Base-by-base conservation (phyloP, 2,888 invertebrate genomes). In the Spisula subtruncata region DNA sequence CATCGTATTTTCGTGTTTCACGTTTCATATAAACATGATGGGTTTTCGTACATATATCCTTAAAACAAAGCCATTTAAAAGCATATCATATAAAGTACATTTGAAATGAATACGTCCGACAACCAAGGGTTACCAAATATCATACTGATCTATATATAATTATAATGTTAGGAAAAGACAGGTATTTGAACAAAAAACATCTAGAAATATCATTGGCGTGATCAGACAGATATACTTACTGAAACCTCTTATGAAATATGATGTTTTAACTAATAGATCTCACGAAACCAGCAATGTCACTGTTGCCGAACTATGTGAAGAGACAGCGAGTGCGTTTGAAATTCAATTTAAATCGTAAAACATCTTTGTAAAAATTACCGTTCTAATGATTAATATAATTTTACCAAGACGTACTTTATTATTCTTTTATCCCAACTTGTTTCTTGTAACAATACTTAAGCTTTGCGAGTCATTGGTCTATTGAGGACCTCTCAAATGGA, bases 401-500 rank as follows among this genome's bases (percentile, higher is more conserved):
- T 75, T 75, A 32, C 75, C 12, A 32, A 14, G 16, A 32, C 29
- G 35, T 16, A 32, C 75, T 32, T 75, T 75, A 75, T 75, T 71
- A 32, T 32, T n/a, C 35, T 32, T n/a, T 35, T 35, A 75, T 75
- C 35, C 10, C 29, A 32, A 75, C 35, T 75, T 32, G 16, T 25
- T 75, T 75, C 35, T 75, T 75, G 32, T 35, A 32, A 75, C 75
- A 14, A 75, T 12, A 18, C 16, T 32, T 25, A 75, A 75, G 75
- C 25, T 25, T 75, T 18, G 35, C 16, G 29, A 75, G 35, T 75
- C 32, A 14, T 35, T 75, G 16, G 12, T 75, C 75, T 35, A 35
- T 35, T 51, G n/a, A 54, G 75, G 56, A 35, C 18, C 1, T 85
- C 25, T 85, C 35, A 20, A 85, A 56, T 79, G 56, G 35, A 80